A percentile compares a stretch with the other conserved stretches of the same genome.
These are phyloP conservation scores for Zootermopsis nevadensis DNA, from an alignment of 2,888 invertebrate species.

Conservation along the genomic window DNA sequence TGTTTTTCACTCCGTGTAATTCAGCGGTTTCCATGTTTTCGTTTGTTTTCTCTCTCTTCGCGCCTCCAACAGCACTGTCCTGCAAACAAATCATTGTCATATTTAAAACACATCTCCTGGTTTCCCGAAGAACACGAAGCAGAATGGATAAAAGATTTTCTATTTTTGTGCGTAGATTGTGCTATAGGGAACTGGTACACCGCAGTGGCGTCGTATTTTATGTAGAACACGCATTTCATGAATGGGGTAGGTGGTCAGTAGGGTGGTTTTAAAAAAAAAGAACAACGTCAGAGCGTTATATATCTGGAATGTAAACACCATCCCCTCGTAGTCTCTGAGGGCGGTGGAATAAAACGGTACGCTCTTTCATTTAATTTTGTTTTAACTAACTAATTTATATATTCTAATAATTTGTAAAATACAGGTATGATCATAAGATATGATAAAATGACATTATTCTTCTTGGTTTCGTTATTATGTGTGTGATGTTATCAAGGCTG, in stretches of 20 bases:
- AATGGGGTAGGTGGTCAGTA: constrained; percentile 3
- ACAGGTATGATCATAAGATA: no score
- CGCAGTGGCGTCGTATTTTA: constrained; percentile 20
- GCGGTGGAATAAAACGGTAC: no score
- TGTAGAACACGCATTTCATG: not conserved
- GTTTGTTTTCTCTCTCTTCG: not conserved
- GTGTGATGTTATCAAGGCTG: no score
- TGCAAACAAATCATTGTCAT: constrained; percentile 50
- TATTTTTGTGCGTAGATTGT: constrained; percentile 13
- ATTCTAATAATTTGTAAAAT: no score
- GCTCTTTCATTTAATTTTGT: no score
- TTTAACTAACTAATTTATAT: no score
- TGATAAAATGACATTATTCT: no score
- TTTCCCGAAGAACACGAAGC: not conserved
- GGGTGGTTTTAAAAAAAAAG: constrained; percentile 4
- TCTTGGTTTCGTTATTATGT: no score
- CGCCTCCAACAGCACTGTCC: not conserved
- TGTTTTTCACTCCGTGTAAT: not conserved
- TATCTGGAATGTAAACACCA: not conserved
- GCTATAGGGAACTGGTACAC: constrained; percentile 12
- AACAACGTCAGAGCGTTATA: not conserved
- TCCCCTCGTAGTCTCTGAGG: not conserved
- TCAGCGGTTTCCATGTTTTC: constrained; percentile 2
- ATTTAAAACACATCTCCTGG: constrained; percentile 47
- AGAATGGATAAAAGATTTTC: not conserved